Percentiles rank a stretch among this genome's conserved stretches.
phyloP scores from a whole-genome alignment of 2,113 vertebrate genomes.

The Heterocephalus glaber region DNA sequence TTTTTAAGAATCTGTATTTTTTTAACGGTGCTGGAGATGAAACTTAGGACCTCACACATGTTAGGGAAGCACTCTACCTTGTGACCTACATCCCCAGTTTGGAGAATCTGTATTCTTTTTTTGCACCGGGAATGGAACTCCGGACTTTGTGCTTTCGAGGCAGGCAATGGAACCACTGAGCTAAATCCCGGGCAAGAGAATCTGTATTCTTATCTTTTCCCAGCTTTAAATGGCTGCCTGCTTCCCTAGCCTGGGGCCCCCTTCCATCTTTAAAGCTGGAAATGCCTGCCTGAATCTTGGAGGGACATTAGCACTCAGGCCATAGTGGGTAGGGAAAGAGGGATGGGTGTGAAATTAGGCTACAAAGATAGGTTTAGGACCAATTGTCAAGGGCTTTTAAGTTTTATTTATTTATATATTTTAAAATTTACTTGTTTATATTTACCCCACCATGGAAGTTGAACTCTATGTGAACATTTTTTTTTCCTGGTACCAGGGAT shows the following conservation, averaged over 20 bases:
- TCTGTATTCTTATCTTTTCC: slow-evolving; percentile 1
- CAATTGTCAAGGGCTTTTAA: neutral
- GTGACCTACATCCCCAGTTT: neutral
- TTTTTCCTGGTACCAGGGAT: no score
- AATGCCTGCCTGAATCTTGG: neutral
- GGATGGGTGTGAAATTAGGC: neutral
- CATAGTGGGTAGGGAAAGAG: neutral
- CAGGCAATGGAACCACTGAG: no score
- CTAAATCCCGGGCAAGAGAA: no score
- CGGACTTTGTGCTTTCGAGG: no score
- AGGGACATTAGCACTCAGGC: neutral
- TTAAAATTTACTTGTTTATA: neutral
- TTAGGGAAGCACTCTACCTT: neutral
- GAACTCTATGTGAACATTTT: neutral
- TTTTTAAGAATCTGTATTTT: no score
- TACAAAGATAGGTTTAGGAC: neutral
- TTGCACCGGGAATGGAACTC: no score
- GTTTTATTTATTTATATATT: neutral
- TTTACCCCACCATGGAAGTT: neutral
- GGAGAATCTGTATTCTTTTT: neutral
- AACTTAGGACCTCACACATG: neutral
- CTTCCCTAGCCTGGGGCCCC: neutral
- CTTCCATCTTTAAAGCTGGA: neutral
- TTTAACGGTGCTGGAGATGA: neutral
- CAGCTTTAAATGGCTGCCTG: neutral